A percentile compares a stretch with the other conserved stretches of the same genome.
phyloP scores from a whole-genome alignment of 2,797 vertebrate species.

The Tragopan temminckii region DNA sequence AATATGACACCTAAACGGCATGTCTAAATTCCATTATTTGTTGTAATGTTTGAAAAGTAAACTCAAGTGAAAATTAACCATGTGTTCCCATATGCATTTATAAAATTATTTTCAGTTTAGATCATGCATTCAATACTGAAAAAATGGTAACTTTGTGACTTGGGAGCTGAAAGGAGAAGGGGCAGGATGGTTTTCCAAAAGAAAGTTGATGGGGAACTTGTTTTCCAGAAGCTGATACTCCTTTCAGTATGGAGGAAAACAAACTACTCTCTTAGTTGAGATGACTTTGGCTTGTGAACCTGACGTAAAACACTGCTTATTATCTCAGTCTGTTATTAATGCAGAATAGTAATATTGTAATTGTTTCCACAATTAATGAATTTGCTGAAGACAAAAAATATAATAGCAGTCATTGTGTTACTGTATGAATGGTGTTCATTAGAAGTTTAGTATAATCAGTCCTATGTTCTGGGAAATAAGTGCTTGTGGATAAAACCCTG shows the following conservation, averaged over 20 bases:
- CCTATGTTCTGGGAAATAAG: background rate
- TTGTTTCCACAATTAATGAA: background rate
- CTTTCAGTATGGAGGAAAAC: background rate
- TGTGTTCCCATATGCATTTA: background rate
- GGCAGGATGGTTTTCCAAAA: background rate
- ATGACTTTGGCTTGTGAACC: background rate
- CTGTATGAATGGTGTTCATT: background rate
- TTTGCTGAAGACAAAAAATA: background rate
- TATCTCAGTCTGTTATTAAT: conserved; percentile 1
- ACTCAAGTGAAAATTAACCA: background rate
- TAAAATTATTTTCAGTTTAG: background rate
- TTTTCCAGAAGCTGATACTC: background rate
- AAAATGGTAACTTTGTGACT: background rate
- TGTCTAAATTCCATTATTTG: background rate
- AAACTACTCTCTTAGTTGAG: background rate
- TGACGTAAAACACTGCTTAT: background rate
- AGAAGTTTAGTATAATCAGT: background rate
- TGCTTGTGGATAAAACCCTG: background rate
- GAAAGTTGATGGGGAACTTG: background rate
- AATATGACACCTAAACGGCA: background rate
- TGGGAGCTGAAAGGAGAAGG: background rate
- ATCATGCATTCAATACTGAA: rapidly evolving
- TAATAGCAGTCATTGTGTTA: background rate
- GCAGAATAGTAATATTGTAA: background rate
- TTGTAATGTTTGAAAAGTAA: background rate